Conservation (phyloP, 2,888 invertebrate genomes). For the Ischnus inquisitorius region DNA sequence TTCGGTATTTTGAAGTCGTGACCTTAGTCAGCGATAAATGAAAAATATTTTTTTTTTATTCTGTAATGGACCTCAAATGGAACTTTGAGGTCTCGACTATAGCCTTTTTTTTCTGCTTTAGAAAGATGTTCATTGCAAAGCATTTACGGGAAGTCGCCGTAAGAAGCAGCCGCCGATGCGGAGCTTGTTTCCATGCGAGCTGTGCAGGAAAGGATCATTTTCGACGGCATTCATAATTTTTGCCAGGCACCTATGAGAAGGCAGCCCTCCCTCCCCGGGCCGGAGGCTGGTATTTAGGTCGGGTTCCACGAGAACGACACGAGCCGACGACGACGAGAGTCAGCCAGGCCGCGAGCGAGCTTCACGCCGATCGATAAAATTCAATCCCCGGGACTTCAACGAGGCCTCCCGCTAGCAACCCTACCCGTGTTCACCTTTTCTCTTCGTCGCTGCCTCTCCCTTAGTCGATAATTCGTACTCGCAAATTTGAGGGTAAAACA, state of each 20-base stretch:
- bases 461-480: constrained; percentile 1
- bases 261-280: constrained; percentile 12
- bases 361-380: constrained; percentile 69
- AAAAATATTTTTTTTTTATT: background rate
- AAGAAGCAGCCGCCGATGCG: background rate
- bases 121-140: background rate
- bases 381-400: constrained; percentile 68
- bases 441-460: background rate
- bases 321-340: constrained; percentile 62
- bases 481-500: background rate
- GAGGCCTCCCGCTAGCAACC: constrained; percentile 27
- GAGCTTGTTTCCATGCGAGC: constrained; percentile 10
- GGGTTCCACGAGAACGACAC: constrained; percentile 63
- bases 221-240: constrained; percentile 58
- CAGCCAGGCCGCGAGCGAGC: constrained; percentile 55
- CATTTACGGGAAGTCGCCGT: background rate
- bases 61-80: too few relatives aligned
- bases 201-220: constrained; percentile 45
- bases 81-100: too few relatives aligned
- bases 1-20: too few relatives aligned
- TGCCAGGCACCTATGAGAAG: constrained; percentile 51
- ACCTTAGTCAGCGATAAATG: too few relatives aligned
- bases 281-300: constrained; percentile 67
- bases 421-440: constrained; percentile 14
- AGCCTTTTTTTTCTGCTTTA: background rate